Percentiles rank a stretch among this genome's conserved stretches.
phyloP scores from a whole-genome alignment of 2,113 vertebrate species.

The Anseranas semipalmata region DNA sequence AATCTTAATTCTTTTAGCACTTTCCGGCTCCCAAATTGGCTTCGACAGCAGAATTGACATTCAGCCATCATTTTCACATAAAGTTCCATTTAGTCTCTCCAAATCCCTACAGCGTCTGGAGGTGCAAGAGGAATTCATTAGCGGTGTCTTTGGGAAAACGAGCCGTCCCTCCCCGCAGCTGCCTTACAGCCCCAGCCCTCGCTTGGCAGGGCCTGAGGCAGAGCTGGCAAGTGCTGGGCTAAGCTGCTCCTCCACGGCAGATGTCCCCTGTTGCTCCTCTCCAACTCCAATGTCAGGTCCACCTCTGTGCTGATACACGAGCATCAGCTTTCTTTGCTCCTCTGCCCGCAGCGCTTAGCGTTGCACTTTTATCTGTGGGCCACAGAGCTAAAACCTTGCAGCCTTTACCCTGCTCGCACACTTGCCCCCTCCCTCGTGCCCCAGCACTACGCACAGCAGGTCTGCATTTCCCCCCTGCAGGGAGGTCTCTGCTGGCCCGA shows the following conservation, averaged over 20 bases:
- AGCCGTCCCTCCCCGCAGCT: background rate
- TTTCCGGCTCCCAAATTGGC: conserved; percentile 56
- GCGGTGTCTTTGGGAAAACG: background rate
- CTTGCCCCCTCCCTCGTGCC: no score
- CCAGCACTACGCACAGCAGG: no score
- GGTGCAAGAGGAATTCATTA: conserved; percentile 45
- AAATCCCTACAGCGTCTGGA: background rate
- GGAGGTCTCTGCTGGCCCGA: no score
- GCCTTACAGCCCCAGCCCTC: background rate
- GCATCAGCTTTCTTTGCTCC: background rate
- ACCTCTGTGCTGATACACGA: background rate
- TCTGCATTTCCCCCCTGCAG: no score
- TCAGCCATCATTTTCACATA: conserved; percentile 56
- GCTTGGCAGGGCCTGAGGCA: background rate
- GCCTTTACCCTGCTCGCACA: no score
- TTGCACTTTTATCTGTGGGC: background rate
- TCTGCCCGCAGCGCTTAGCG: background rate
- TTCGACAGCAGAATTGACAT: conserved; percentile 54
- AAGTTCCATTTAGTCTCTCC: conserved; percentile 36
- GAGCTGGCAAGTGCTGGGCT: background rate
- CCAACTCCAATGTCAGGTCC: background rate
- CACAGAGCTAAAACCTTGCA: background rate
- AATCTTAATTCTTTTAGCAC: conserved; percentile 66
- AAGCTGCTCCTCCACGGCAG: background rate
- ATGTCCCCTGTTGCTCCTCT: background rate